Conservation (phyloP, 2,888 invertebrate species). For the Allacma fusca region DNA sequence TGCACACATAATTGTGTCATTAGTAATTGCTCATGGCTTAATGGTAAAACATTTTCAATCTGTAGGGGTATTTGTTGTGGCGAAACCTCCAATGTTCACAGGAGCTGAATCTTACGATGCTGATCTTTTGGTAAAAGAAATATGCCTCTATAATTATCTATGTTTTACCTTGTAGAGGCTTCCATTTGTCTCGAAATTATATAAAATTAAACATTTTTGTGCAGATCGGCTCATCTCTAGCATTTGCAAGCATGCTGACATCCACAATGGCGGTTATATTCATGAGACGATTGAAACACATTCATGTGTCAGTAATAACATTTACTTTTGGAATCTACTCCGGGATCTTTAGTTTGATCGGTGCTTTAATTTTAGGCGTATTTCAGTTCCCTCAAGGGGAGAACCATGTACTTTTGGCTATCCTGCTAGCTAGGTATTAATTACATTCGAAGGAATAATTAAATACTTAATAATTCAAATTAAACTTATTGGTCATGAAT, state of each 20-base stretch:
- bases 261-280: conserved; percentile 48
- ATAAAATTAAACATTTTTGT: not conserved
- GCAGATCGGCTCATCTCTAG: conserved; percentile 53
- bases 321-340: conserved; percentile 51
- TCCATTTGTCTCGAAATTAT: too few relatives aligned
- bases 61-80: conserved; percentile 32
- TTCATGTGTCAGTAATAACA: conserved; percentile 52
- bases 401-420: conserved; percentile 49
- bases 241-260: conserved; percentile 46
- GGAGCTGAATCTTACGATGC: conserved; percentile 35
- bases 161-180: too few relatives aligned
- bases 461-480: too few relatives aligned
- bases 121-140: conserved; percentile 25
- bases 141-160: not conserved
- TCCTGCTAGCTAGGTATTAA: conserved; percentile 69
- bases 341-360: conserved; percentile 35
- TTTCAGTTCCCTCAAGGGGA: conserved; percentile 47
- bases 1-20: too few relatives aligned
- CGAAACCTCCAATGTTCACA: conserved; percentile 39
- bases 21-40: too few relatives aligned
- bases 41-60: too few relatives aligned
- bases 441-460: too few relatives aligned
- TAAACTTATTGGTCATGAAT: too few relatives aligned
- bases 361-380: conserved; percentile 41
- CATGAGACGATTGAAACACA: conserved; percentile 50